Evolutionary conservation across 2,888 invertebrate genomes (phyloP), one percentile per base, ranked within the genome.

Genomic region (Chymomyza amoena): DNA sequence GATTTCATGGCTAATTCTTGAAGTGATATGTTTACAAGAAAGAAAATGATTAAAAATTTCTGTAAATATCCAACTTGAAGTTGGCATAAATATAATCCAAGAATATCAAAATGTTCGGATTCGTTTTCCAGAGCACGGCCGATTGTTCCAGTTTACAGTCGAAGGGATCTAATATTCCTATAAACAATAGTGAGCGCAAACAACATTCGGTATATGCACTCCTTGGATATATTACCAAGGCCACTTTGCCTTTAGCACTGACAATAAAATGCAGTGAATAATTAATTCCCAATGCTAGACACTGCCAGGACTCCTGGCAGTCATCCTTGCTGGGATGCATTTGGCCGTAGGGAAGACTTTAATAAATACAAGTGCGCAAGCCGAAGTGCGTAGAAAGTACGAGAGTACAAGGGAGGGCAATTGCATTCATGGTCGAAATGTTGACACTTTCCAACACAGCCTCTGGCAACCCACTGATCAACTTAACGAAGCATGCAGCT

Each of bases 381-480:
- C 13, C 6, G 13, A 45, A 45, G 13, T 45, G 13, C 7, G 57
- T 57, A 9, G 57, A 2, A 57, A 57, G 16, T 16, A 13, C 52
- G 16, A 18, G 52, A n/a, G n/a, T n/a, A n/a, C 52, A 13, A 25
- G 4, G 57, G 9, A 25, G 4, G 57, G 9, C 18, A 57, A 6
- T 18, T 57, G 28, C 57, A 57, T 15, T 25, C 10, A 57, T 15
- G 57, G 57, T 18, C 57, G 20, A 15, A 45, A 28, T 80, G 80
- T 80, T 79, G 80, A 80, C 83, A 85, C 79, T 83, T 81, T 76
- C 67, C 67, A 71, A 70, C 68, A 76, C 81, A 76, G 75, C 78
- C 52, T 32, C 59, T 36, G 65, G 64, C 65, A 61, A 32, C 25
- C 20, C 20, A 80, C 81, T 85, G 83, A 85, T 85, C 79, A 84